phyloP scores from a whole-genome alignment of 2,888 invertebrate genomes.

The Drosophila nr. medialis region DNA sequence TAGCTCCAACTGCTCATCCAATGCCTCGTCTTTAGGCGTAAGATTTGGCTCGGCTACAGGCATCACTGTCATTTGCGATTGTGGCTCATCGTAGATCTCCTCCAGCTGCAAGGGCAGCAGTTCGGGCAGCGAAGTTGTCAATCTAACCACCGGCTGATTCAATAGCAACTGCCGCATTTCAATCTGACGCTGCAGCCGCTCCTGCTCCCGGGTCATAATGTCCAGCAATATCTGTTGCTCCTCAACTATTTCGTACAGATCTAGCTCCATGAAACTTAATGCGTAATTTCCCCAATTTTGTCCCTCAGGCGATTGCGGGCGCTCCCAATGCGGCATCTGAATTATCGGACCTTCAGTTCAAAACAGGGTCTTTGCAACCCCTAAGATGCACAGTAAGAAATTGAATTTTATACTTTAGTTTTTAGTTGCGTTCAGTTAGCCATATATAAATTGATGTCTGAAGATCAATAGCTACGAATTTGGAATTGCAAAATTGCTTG shows the following conservation, averaged over 20 bases:
- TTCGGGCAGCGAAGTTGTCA: neutral
- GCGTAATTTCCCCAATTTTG: neutral
- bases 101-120: neutral
- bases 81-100: neutral
- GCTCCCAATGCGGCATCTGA: slow-evolving; percentile 30
- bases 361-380: slow-evolving; percentile 10
- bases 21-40: neutral
- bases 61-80: neutral
- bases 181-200: slow-evolving; percentile 12
- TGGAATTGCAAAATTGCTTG: neutral
- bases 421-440: neutral
- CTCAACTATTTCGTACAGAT: slow-evolving; percentile 41
- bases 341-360: neutral
- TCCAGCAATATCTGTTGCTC: slow-evolving; percentile 37
- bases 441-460: neutral
- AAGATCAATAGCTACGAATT: neutral
- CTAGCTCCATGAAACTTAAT: slow-evolving; percentile 19
- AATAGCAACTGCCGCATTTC: slow-evolving; percentile 9
- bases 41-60: too few relatives aligned
- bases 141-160: neutral
- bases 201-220: slow-evolving; percentile 23
- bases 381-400: slow-evolving; percentile 13
- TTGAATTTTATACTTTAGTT: neutral
- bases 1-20: neutral
- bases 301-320: neutral